Conservation (phyloP, 2,888 invertebrate genomes). For the Meteorus cinctellus region DNA sequence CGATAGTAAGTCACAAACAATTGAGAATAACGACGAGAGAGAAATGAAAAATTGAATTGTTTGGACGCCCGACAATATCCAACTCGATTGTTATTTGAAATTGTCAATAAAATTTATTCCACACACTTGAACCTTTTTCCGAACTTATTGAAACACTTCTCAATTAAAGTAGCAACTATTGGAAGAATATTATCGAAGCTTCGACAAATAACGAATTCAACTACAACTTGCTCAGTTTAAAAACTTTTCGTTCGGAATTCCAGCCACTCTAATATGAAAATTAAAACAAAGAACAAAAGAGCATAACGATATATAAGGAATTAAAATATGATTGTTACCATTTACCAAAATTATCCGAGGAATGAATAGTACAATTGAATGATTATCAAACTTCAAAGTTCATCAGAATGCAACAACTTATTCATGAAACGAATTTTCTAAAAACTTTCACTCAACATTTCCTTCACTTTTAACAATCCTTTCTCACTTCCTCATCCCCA, state of each 20-base stretch:
- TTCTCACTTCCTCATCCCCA: neutral
- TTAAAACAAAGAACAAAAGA: neutral
- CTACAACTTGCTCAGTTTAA: too few species aligned
- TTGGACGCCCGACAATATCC: neutral
- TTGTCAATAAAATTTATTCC: neutral
- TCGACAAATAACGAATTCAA: too few species aligned
- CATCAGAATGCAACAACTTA: neutral
- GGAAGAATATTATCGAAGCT: neutral
- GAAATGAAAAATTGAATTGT: neutral
- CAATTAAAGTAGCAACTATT: neutral
- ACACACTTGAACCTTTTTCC: neutral
- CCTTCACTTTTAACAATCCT: neutral
- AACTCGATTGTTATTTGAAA: neutral
- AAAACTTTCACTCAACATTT: neutral
- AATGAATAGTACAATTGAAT: neutral
- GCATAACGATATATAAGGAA: neutral
- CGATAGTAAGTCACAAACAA: neutral
- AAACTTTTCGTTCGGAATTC: too few species aligned
- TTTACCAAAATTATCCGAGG: neutral
- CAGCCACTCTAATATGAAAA: neutral
- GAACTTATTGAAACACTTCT: neutral
- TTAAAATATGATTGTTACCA: neutral
- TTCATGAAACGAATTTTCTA: neutral
- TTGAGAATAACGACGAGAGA: neutral
- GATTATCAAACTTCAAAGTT: neutral